Percentiles rank a stretch among this genome's conserved stretches.
Conservation (phyloP, 2,797 vertebrate genomes). For the Micrastur ruficollis region DNA sequence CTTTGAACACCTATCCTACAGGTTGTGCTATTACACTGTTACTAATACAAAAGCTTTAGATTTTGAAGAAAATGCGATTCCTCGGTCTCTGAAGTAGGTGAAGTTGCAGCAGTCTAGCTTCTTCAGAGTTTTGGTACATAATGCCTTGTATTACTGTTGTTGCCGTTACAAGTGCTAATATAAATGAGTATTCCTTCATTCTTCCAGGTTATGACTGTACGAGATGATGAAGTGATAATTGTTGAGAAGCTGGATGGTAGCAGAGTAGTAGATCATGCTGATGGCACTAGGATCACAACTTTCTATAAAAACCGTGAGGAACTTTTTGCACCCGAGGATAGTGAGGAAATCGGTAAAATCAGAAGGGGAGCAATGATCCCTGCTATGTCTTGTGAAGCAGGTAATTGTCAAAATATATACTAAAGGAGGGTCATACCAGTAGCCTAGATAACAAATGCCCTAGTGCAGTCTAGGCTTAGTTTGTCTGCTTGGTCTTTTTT, state of each 20-base stretch:
- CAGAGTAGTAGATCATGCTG: conserved; percentile 84
- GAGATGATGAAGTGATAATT: conserved; percentile 87
- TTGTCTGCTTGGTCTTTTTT: not conserved
- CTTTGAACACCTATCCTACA: not conserved
- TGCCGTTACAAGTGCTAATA: not conserved
- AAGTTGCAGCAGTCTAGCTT: not conserved
- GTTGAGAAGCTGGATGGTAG: conserved; percentile 79
- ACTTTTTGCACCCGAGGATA: not conserved
- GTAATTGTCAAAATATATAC: not conserved
- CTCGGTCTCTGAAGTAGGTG: not conserved
- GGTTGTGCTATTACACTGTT: not conserved
- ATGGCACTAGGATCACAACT: conserved; percentile 90
- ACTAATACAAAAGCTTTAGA: not conserved
- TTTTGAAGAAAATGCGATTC: not conserved
- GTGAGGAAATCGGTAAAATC: conserved; percentile 69
- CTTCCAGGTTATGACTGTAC: conserved; percentile 83
- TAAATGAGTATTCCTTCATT: not conserved
- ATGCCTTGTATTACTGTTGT: not conserved
- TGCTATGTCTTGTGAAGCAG: not conserved
- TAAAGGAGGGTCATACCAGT: not conserved
- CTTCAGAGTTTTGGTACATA: not conserved
- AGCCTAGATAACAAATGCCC: not conserved
- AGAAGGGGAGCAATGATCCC: not conserved
- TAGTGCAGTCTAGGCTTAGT: not conserved
- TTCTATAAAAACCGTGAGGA: conserved; percentile 74